Percentiles rank a stretch among this genome's conserved stretches.
These are phyloP conservation scores for Lepidotrigona ventralis DNA, from an alignment of 1,140 invertebrate species.

Conservation along the genomic window DNA sequence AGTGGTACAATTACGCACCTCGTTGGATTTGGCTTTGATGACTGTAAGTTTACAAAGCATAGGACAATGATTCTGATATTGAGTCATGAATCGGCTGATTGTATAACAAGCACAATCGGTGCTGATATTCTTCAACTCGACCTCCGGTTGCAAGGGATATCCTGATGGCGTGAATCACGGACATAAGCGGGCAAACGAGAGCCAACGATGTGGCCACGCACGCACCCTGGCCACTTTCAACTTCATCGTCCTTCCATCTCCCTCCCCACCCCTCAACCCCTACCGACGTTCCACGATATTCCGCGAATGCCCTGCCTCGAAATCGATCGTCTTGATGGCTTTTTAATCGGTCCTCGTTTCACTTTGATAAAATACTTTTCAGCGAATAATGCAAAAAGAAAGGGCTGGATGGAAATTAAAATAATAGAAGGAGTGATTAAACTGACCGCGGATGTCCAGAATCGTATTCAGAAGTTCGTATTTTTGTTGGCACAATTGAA, in stretches of 20 bases:
- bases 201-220: slow-evolving; percentile 16
- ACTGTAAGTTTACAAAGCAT: neutral
- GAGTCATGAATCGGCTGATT: neutral
- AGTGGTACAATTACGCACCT: no score
- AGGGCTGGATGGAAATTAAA: neutral
- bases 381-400: neutral
- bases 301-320: neutral
- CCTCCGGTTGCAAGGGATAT: slow-evolving; percentile 38
- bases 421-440: no score
- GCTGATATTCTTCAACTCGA: slow-evolving; percentile 26
- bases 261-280: neutral
- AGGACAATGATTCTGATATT: neutral
- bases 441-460: no score
- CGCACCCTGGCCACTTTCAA: slow-evolving; percentile 25
- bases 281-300: neutral
- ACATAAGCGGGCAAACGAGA: slow-evolving; percentile 31
- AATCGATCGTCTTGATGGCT: slow-evolving; percentile 14
- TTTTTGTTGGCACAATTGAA: no score
- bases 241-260: slow-evolving; percentile 9
- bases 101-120: slow-evolving; percentile 14
- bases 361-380: slow-evolving; percentile 1
- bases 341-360: slow-evolving; percentile 3
- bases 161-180: slow-evolving; percentile 48
- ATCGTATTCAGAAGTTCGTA: no score
- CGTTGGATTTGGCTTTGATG: no score